Conservation (phyloP, 2,888 invertebrate genomes). For the Tachystola acroxantha region DNA sequence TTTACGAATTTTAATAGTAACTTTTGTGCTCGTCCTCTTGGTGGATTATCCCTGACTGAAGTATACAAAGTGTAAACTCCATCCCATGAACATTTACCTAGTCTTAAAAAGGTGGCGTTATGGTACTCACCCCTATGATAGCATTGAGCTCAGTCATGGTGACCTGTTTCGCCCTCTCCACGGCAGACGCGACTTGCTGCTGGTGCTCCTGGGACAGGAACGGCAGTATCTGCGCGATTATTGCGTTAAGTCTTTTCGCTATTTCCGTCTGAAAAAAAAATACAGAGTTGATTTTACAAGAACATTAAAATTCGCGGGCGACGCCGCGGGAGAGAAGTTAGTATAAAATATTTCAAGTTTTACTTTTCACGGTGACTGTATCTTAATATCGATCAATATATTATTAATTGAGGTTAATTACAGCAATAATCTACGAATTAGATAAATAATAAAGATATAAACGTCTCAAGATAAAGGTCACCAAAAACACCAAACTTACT, state of each 20-base stretch:
- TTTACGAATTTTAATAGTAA: too few species aligned
- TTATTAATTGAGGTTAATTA: conserved; percentile 8
- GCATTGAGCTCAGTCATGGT: conserved; percentile 96
- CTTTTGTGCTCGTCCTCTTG: too few species aligned
- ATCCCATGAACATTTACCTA: too few species aligned
- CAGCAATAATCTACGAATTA: conserved; percentile 14
- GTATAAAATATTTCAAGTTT: background rate
- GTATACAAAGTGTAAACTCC: too few species aligned
- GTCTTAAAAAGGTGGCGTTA: too few species aligned
- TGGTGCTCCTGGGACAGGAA: conserved; percentile 95
- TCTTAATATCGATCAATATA: conserved; percentile 1
- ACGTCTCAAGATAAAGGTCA: conserved; percentile 19
- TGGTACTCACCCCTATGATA: conserved; percentile 91
- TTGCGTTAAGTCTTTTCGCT: conserved; percentile 94
- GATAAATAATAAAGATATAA: conserved; percentile 17
- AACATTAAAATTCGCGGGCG: background rate
- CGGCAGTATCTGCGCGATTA: conserved; percentile 95
- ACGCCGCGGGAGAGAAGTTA: too few species aligned
- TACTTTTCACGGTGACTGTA: background rate
- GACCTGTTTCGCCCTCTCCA: conserved; percentile 96
- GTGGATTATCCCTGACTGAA: too few species aligned
- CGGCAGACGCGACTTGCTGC: conserved; percentile 94
- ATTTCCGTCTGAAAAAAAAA: conserved; percentile 91
- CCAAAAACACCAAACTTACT: conserved; percentile 24
- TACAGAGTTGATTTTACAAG: background rate